phyloP scores from a whole-genome alignment of 2,888 invertebrate species.

The Andricus quercusramuli region DNA sequence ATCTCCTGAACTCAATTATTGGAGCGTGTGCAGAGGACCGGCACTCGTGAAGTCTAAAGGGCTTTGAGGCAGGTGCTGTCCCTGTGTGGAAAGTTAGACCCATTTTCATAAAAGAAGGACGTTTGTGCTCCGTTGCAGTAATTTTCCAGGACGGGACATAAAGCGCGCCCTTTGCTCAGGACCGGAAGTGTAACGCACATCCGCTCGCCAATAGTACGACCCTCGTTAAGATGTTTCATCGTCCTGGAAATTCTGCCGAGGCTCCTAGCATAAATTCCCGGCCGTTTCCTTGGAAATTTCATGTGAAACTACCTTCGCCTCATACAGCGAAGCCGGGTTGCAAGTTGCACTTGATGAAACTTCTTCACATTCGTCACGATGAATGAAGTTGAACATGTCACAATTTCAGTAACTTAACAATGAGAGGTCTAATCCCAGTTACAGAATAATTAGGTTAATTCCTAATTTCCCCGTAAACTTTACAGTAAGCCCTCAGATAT shows the following conservation, averaged over 20 bases:
- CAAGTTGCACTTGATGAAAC: not conserved
- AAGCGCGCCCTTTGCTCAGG: constrained; percentile 52
- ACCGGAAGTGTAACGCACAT: constrained; percentile 64
- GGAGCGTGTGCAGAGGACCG: constrained; percentile 44
- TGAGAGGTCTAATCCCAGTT: not conserved
- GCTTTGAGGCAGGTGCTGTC: constrained; percentile 55
- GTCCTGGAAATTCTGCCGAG: constrained; percentile 58
- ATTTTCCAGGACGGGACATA: constrained; percentile 52
- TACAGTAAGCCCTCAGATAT: no score
- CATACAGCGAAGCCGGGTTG: not conserved
- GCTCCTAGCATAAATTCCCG: constrained; percentile 61
- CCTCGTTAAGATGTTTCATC: constrained; percentile 67
- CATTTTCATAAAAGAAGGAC: constrained; percentile 49
- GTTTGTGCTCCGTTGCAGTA: constrained; percentile 51
- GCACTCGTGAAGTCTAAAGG: constrained; percentile 44
- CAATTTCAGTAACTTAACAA: not conserved
- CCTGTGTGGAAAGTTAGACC: constrained; percentile 56
- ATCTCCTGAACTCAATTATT: constrained; percentile 56
- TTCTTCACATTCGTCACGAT: not conserved
- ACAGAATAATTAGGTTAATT: no score
- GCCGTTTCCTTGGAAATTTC: constrained; percentile 57
- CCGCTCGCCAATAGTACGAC: constrained; percentile 65
- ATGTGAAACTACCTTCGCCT: not conserved
- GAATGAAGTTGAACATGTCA: not conserved
- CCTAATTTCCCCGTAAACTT: no score